phyloP scores from a whole-genome alignment of 2,888 invertebrate genomes.

The Dasysyrphus albostriatus region DNA sequence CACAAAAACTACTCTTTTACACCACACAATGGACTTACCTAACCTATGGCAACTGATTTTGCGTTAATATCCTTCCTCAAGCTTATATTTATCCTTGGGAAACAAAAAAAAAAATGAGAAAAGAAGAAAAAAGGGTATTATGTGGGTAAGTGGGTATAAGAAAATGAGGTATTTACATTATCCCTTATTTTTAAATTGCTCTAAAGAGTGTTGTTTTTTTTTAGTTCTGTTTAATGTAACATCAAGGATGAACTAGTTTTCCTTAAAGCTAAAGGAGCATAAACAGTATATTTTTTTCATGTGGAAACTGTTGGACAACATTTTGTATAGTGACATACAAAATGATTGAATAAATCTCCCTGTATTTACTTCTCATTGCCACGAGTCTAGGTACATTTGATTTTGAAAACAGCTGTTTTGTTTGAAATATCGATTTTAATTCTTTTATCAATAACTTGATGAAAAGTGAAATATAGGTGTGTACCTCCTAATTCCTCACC shows the following conservation, averaged over 20 bases:
- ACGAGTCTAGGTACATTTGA: too few relatives aligned
- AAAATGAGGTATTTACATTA: slow-evolving; percentile 18
- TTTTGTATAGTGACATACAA: too few relatives aligned
- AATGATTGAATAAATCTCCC: too few relatives aligned
- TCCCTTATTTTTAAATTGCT: slow-evolving; percentile 6
- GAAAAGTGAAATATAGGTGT: too few relatives aligned
- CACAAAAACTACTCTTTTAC: slow-evolving; percentile 4
- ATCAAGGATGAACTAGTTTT: slow-evolving; percentile 6
- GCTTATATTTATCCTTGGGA: slow-evolving; percentile 46
- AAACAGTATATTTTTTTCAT: background rate
- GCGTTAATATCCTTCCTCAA: slow-evolving; percentile 64
- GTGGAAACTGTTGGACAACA: too few relatives aligned
- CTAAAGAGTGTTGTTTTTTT: background rate
- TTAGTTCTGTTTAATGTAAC: background rate
- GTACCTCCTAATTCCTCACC: too few relatives aligned
- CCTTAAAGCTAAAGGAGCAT: background rate
- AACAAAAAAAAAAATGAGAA: slow-evolving; percentile 2
- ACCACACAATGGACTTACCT: slow-evolving; percentile 50
- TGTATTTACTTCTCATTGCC: too few relatives aligned
- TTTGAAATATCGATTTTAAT: too few relatives aligned
- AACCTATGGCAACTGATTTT: slow-evolving; percentile 67
- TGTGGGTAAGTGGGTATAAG: slow-evolving; percentile 66
- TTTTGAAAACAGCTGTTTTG: too few relatives aligned
- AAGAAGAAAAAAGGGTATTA: slow-evolving; percentile 19
- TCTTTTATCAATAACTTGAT: too few relatives aligned